phyloP scores from a whole-genome alignment of 2,113 vertebrate genomes.

The Cynoglossus semilaevis region DNA sequence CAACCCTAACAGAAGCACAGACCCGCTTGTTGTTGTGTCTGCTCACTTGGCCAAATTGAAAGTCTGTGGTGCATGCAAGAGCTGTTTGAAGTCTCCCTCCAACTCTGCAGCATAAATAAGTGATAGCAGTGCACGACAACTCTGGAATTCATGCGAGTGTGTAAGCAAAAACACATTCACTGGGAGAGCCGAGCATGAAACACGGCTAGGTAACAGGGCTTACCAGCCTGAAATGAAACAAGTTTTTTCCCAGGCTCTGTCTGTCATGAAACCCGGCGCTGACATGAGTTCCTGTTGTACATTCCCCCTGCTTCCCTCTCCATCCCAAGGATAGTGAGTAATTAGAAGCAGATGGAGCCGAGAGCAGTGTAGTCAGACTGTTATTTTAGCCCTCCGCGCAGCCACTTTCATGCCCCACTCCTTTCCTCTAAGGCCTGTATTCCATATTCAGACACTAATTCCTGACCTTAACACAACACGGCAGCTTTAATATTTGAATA shows the following conservation, averaged over 20 bases:
- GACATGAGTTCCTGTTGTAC: slow-evolving; percentile 73
- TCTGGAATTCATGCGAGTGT: slow-evolving; percentile 19
- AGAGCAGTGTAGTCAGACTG: slow-evolving; percentile 58
- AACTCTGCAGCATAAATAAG: slow-evolving; percentile 64
- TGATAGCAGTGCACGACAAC: slow-evolving; percentile 41
- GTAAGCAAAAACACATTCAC: slow-evolving; percentile 11
- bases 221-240: slow-evolving; percentile 64
- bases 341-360: slow-evolving; percentile 70
- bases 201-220: slow-evolving; percentile 36
- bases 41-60: slow-evolving; percentile 54
- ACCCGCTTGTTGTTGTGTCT: slow-evolving; percentile 39
- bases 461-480: slow-evolving; percentile 49
- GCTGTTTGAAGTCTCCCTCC: slow-evolving; percentile 58
- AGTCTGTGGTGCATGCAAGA: slow-evolving; percentile 47
- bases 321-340: slow-evolving; percentile 73
- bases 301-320: slow-evolving; percentile 59
- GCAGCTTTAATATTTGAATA: slow-evolving; percentile 38
- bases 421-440: slow-evolving; percentile 41
- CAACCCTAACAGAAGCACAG: slow-evolving; percentile 10
- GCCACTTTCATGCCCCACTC: slow-evolving; percentile 53
- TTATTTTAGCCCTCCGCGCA: slow-evolving; percentile 68
- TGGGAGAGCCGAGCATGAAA: slow-evolving; percentile 23
- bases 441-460: slow-evolving; percentile 64
- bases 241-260: slow-evolving; percentile 70
- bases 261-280: slow-evolving; percentile 75